phyloP scores from a whole-genome alignment of 2,113 vertebrate species.

The Loxodonta africana region DNA sequence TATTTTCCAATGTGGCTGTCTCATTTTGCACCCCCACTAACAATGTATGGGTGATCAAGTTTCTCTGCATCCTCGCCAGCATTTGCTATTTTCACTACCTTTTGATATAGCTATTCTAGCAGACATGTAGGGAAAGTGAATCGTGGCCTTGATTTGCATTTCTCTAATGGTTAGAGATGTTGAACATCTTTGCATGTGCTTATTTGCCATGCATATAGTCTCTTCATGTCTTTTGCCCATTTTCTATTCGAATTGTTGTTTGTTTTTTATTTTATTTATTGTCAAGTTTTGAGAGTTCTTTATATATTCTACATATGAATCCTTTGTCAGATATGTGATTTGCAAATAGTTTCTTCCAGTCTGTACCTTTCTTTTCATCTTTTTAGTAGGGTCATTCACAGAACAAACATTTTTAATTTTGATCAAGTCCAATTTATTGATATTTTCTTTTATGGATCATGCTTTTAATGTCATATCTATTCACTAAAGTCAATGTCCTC shows the following conservation, averaged over 20 bases:
- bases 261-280: not conserved
- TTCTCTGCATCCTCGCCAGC: not conserved
- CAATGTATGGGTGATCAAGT: not conserved
- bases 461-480: not conserved
- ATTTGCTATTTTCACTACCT: not conserved
- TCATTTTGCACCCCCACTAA: too few species aligned
- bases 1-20: too few species aligned
- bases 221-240: not conserved
- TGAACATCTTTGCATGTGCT: too few species aligned
- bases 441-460: not conserved
- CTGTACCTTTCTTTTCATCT: not conserved
- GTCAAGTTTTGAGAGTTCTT: not conserved
- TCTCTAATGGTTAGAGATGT: not conserved
- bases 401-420: not conserved
- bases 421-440: not conserved
- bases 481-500: not conserved
- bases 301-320: not conserved
- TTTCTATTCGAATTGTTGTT: not conserved
- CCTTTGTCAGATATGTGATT: not conserved
- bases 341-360: conserved; percentile 27
- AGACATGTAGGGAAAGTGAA: not conserved
- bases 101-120: not conserved
- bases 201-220: not conserved
- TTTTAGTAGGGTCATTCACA: not conserved
- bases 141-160: not conserved